Evolutionary conservation across 1,140 invertebrate species (phyloP).

Genomic region (Drosophila novamexicana): DNA sequence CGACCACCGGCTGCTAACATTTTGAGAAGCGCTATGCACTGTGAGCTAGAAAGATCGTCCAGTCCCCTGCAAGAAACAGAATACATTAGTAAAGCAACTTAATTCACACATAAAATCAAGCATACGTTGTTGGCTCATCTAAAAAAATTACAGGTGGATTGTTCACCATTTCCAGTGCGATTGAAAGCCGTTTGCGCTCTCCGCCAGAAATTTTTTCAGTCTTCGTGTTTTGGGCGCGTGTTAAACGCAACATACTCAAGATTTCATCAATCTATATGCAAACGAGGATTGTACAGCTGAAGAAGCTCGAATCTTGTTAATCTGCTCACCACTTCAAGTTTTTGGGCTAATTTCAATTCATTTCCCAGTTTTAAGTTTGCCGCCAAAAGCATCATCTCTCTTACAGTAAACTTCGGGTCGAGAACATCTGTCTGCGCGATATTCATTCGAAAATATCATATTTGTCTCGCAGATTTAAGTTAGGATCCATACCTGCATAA

Average conservation of each 20-base stretch:
- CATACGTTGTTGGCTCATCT: conserved; percentile 93
- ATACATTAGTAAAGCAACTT: background rate
- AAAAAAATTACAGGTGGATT: conserved; percentile 96
- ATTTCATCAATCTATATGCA: conserved; percentile 89
- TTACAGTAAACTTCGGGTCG: conserved; percentile 93
- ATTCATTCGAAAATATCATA: background rate
- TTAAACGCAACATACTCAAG: conserved; percentile 88
- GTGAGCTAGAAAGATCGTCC: conserved; percentile 91
- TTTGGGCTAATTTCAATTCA: conserved; percentile 87
- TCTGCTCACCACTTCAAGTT: conserved; percentile 89
- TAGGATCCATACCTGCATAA: conserved; percentile 89
- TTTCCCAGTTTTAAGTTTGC: conserved; percentile 94
- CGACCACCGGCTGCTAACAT: conserved; percentile 91
- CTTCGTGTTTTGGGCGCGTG: conserved; percentile 88
- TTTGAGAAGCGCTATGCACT: conserved; percentile 91
- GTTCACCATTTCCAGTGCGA: conserved; percentile 96
- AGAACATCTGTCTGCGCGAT: conserved; percentile 89
- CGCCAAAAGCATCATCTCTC: conserved; percentile 93
- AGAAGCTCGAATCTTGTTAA: background rate
- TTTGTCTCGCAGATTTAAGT: background rate
- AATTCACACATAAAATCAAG: conserved; percentile 21
- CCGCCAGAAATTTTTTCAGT: conserved; percentile 94
- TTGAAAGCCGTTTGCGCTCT: conserved; percentile 95
- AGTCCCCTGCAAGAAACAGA: conserved; percentile 85
- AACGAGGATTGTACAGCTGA: background rate